Evolutionary conservation across 2,113 vertebrate species (phyloP).

Genomic region (Hyperoodon ampullatus): DNA sequence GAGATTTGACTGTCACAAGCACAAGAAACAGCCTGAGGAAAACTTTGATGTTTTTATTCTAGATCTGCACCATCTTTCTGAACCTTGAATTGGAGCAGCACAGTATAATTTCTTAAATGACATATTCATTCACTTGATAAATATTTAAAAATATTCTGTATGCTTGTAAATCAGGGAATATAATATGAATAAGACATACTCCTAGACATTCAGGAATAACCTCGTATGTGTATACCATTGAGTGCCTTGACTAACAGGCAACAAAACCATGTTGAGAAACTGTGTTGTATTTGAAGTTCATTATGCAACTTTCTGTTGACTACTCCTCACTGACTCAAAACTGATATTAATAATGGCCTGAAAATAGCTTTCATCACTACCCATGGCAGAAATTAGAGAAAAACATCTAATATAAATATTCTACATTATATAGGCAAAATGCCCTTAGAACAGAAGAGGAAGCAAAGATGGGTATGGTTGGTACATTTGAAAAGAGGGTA

Average conservation of each 20-base stretch:
- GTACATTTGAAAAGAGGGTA: background rate
- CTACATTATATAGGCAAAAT: background rate
- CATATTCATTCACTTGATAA: background rate
- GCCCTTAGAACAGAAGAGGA: slow-evolving; percentile 12
- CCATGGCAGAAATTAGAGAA: background rate
- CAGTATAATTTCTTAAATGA: background rate
- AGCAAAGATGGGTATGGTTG: background rate
- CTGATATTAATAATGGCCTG: background rate
- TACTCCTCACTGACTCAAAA: background rate
- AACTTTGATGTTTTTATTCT: background rate
- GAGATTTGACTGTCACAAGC: background rate
- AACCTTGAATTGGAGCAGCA: background rate
- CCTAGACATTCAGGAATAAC: background rate
- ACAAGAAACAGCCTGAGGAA: background rate
- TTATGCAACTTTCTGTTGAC: background rate
- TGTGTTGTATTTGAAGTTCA: background rate
- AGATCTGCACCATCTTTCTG: background rate
- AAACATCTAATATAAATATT: background rate
- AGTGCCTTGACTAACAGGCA: background rate
- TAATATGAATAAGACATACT: background rate
- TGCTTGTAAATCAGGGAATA: background rate
- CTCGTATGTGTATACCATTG: background rate
- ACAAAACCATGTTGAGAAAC: slow-evolving; percentile 24
- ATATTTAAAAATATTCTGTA: background rate
- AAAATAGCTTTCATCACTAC: background rate